Evolutionary conservation across 2,113 vertebrate species (phyloP), one percentile per base, ranked within the genome.

Genomic region (Nothocercus nigrocapillus): DNA sequence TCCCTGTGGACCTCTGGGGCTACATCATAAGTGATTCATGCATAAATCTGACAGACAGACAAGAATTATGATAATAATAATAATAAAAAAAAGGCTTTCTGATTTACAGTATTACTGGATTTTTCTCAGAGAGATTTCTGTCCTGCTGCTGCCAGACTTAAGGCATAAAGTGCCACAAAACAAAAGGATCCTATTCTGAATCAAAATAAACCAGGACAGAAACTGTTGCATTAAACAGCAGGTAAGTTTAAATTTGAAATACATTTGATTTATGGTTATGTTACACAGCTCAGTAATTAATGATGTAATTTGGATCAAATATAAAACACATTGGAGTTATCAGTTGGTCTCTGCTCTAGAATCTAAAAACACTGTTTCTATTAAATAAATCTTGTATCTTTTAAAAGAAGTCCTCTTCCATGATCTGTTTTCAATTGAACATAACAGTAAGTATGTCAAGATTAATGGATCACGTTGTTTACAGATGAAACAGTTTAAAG

Each of bases 371-470:
- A 49, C 40, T 92, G 36, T 84, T 95, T 86, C 58, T 87, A 68
- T 91, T 96, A 90, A 95, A 83, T 30, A 85, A 93, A 8, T 69
- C 70, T 64, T 66, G 78, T 77, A 90, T 92, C 85, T 90, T 96
- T 94, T 92, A 81, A 89, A 96, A 96, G 25, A 88, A 76, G 34
- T 47, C 56, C 11, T 95, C 85, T 84, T 78, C 74, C 80, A 58
- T 96, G 78, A 94, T 92, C 77, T 96, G 91, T 88, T 97, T 94
- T 93, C 91, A 96, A 53, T 82, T 95, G 93, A 96, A 94, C 85
- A 79, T 93, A 96, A 44, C 91, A 95, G 69, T 93, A 96, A 96
- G 96, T 88, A 74, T 22, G 91, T 95, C 64, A 88, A 94, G 80
- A 94, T 93, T 92, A 95, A 80, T 36, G 53, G 78, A 95, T 91